These are phyloP conservation scores for Lepus townsendii DNA, from an alignment of 2,797 vertebrate species.

Conservation along the genomic window DNA sequence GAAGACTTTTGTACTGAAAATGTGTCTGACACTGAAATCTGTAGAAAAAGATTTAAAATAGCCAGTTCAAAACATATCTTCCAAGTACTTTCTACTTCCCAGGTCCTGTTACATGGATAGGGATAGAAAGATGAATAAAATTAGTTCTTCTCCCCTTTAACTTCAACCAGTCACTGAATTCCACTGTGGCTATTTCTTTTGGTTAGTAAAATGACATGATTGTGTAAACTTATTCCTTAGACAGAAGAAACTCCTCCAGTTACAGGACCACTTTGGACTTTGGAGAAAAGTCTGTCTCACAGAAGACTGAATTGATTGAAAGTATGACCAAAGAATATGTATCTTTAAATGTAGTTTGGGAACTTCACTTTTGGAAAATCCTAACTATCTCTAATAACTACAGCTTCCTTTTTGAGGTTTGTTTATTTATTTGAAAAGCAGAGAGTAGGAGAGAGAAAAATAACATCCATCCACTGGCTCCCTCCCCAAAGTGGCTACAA, in stretches of 20 bases:
- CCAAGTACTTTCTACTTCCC: not conserved
- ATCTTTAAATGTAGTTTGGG: not conserved
- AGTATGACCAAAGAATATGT: not conserved
- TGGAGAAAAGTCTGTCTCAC: not conserved
- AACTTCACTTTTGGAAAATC: not conserved
- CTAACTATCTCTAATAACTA: not conserved
- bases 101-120: not conserved
- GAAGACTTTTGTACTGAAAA: not conserved
- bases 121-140: not conserved
- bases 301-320: not conserved
- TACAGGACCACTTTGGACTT: not conserved
- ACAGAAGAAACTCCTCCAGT: not conserved
- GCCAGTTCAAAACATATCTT: not conserved
- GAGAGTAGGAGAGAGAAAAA: too few species aligned
- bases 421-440: too few species aligned
- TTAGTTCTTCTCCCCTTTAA: not conserved
- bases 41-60: conserved; percentile 9
- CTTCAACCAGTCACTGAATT: not conserved
- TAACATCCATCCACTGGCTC: too few species aligned
- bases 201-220: not conserved
- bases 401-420: too few species aligned
- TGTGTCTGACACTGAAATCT: not conserved
- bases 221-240: not conserved
- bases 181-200: not conserved
- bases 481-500: too few species aligned